phyloP scores from a whole-genome alignment of 2,797 vertebrate species.

The Xenopus petersii region DNA sequence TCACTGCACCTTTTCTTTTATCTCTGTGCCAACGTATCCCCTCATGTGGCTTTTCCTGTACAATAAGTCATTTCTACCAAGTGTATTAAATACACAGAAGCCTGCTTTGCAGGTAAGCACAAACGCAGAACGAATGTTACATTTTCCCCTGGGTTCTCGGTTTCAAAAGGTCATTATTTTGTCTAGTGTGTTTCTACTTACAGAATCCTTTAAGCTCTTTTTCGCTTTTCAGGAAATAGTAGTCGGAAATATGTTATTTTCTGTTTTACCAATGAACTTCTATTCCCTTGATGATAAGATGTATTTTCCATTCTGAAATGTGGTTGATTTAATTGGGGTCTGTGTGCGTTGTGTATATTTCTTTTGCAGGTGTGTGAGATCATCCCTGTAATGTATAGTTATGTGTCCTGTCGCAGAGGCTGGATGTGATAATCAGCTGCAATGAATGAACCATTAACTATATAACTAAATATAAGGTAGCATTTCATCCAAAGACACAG shows the following conservation, averaged over 20 bases:
- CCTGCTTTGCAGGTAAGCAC: slow-evolving; percentile 14
- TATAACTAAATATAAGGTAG: too few relatives aligned
- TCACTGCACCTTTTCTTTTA: not conserved
- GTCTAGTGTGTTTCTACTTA: not conserved
- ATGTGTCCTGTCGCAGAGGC: too few relatives aligned
- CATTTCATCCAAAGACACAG: too few relatives aligned
- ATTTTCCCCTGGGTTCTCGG: not conserved
- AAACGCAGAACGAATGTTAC: not conserved
- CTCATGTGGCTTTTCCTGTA: too few relatives aligned
- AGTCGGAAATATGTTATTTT: not conserved
- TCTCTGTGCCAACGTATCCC: not conserved
- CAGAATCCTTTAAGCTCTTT: not conserved
- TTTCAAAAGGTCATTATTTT: not conserved
- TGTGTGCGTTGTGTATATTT: not conserved
- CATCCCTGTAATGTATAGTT: too few relatives aligned
- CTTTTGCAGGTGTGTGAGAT: not conserved
- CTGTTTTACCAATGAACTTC: not conserved
- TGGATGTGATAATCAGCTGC: too few relatives aligned
- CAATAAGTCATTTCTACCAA: slow-evolving; percentile 8
- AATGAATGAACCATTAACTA: too few relatives aligned
- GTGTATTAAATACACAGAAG: slow-evolving; percentile 13
- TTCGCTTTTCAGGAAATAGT: not conserved
- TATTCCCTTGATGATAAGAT: not conserved
- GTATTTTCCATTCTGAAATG: not conserved
- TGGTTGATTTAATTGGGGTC: not conserved